Percentiles rank a stretch among this genome's conserved stretches.
These are phyloP conservation scores for Arctopsyche grandis DNA, from an alignment of 1,140 invertebrate species.

Conservation along the genomic window DNA sequence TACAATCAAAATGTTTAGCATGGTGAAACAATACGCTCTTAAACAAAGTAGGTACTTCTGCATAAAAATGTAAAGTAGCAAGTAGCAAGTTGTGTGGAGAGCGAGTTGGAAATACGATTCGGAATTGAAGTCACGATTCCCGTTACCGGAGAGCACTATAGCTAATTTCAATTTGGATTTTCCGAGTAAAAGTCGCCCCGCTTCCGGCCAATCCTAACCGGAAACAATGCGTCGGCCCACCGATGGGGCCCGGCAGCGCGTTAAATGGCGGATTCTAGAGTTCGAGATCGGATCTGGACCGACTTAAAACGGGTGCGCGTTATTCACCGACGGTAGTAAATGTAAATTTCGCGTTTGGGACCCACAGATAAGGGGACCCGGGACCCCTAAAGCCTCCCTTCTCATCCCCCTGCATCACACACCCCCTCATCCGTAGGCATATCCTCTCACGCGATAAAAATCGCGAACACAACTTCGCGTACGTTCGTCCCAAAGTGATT, in stretches of 20 bases:
- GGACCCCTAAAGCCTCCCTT: neutral
- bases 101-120: neutral
- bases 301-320: conserved; percentile 26
- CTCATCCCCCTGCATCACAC: neutral
- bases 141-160: neutral
- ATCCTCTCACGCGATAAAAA: conserved; percentile 47
- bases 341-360: conserved; percentile 54
- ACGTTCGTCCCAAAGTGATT: conserved; percentile 36
- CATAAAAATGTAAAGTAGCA: too few relatives aligned
- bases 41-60: too few relatives aligned
- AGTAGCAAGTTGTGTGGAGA: too few relatives aligned
- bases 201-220: neutral
- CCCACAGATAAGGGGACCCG: conserved; percentile 42
- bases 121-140: conserved; percentile 2
- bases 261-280: neutral
- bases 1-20: too few relatives aligned
- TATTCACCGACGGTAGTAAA: conserved; percentile 48
- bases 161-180: conserved; percentile 23
- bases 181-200: neutral
- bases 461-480: conserved; percentile 40
- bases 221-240: conserved; percentile 7
- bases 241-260: neutral
- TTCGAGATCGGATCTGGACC: conserved; percentile 13
- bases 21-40: too few relatives aligned
- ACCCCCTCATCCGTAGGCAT: neutral